phyloP scores from a whole-genome alignment of 2,888 invertebrate species.

The Drosophila parthenogenetica region DNA sequence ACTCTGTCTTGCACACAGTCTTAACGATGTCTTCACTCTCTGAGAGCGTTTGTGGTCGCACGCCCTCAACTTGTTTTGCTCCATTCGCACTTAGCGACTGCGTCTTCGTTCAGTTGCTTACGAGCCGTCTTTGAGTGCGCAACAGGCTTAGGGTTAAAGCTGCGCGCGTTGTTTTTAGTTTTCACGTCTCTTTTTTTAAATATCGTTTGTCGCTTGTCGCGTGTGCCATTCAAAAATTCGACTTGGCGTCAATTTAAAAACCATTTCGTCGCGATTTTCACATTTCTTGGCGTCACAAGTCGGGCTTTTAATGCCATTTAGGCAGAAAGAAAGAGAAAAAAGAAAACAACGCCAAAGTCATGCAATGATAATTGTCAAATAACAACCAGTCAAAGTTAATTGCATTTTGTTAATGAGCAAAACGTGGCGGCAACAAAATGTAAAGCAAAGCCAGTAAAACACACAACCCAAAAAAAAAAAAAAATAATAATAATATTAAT shows the following conservation, averaged over 20 bases:
- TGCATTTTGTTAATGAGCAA: conserved; percentile 67
- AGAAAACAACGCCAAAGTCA: conserved; percentile 52
- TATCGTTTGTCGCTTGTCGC: conserved; percentile 55
- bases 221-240: conserved; percentile 58
- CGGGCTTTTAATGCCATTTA: conserved; percentile 55
- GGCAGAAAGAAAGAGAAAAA: conserved; percentile 33
- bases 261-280: conserved; percentile 39
- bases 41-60: conserved; percentile 24
- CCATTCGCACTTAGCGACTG: conserved; percentile 28
- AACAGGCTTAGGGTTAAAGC: conserved; percentile 61
- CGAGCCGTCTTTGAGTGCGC: conserved; percentile 80
- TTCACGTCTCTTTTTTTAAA: conserved; percentile 31
- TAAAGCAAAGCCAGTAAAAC: conserved; percentile 51
- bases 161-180: conserved; percentile 47
- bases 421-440: conserved; percentile 79
- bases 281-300: conserved; percentile 51
- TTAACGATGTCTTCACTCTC: conserved; percentile 14
- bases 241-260: conserved; percentile 21
- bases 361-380: conserved; percentile 60
- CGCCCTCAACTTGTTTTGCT: conserved; percentile 60
- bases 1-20: not conserved
- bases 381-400: conserved; percentile 52
- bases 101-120: conserved; percentile 75
- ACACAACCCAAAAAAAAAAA: conserved; percentile 32
- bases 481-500: conserved; percentile 3